Conservation (phyloP, 2,797 vertebrate species). For the Poecilia picta region DNA sequence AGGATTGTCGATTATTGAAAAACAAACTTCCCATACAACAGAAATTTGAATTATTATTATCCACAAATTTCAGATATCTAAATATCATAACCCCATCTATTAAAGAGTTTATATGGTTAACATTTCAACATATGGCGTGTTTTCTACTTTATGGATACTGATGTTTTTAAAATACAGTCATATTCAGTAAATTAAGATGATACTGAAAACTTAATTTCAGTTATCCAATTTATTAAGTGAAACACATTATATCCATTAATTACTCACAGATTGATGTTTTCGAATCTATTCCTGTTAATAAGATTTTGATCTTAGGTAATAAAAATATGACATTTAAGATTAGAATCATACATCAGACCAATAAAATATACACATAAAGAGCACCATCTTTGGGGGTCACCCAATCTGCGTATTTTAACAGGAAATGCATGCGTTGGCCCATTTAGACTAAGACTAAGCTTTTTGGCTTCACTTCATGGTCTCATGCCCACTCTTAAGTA, state of each 20-base stretch:
- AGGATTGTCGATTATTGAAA: background rate
- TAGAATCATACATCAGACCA: background rate
- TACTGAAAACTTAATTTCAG: background rate
- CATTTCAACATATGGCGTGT: background rate
- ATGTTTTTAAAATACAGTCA: background rate
- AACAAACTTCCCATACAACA: background rate
- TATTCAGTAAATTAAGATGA: background rate
- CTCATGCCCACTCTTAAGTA: slow-evolving; percentile 1
- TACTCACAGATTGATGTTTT: background rate
- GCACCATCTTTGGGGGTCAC: background rate
- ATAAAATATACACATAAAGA: background rate
- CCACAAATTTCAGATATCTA: background rate
- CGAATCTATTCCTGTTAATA: background rate
- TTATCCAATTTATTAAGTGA: background rate
- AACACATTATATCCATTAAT: background rate
- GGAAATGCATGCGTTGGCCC: background rate
- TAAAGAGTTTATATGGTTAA: background rate
- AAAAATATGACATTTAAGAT: background rate
- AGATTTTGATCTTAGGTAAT: background rate
- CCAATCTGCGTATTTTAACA: background rate
- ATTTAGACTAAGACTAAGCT: background rate
- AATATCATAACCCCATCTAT: background rate
- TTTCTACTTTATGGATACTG: background rate
- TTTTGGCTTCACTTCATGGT: background rate
- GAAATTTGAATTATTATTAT: background rate